A percentile compares a stretch with the other conserved stretches of the same genome.
phyloP scores from a whole-genome alignment of 1,140 invertebrate genomes.

The Agraylea sexmaculata region DNA sequence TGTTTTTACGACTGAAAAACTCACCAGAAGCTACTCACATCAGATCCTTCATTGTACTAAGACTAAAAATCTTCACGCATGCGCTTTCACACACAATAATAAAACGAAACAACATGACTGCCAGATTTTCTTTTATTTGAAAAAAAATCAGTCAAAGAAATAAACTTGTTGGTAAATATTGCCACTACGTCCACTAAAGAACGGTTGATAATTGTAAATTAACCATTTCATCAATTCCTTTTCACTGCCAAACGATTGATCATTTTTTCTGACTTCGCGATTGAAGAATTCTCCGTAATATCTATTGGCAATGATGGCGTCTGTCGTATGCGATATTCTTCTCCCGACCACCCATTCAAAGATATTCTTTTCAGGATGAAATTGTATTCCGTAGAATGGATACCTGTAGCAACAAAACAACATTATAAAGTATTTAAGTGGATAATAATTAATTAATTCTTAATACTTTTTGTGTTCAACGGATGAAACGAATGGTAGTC shows the following conservation, averaged over 20 bases:
- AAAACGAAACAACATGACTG: no score
- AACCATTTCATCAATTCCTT: conserved; percentile 39
- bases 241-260: conserved; percentile 36
- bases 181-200: conserved; percentile 42
- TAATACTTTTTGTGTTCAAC: conserved; percentile 48
- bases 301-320: conserved; percentile 51
- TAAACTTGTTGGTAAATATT: conserved; percentile 46
- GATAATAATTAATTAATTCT: not conserved
- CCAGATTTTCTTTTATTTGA: no score
- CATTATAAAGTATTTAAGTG: no score
- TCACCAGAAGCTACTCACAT: no score
- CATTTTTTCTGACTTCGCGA: conserved; percentile 52
- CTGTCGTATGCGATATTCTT: conserved; percentile 50
- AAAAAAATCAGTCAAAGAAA: conserved; percentile 37
- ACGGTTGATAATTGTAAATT: conserved; percentile 54
- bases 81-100: no score
- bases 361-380: conserved; percentile 81
- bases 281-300: conserved; percentile 83
- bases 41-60: no score
- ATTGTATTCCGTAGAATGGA: conserved; percentile 80
- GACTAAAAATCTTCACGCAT: no score
- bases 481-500: conserved; percentile 53
- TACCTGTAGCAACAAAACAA: conserved; percentile 42
- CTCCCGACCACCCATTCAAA: conserved; percentile 61
- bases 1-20: no score